Evolutionary conservation across 2,888 invertebrate genomes (phyloP).

Genomic region (Eubasilissa splendida): DNA sequence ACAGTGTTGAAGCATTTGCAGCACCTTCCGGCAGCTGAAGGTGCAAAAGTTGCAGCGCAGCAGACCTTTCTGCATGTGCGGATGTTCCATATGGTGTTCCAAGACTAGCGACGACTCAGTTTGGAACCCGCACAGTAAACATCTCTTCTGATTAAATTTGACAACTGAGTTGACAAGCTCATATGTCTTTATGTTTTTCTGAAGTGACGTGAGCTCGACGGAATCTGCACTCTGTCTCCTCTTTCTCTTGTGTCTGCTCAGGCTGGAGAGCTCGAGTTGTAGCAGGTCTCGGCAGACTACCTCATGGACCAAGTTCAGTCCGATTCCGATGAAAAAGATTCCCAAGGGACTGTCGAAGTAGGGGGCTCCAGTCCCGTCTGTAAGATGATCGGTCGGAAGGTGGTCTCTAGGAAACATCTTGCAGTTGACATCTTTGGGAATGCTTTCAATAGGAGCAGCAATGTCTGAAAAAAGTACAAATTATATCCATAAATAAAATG

Average conservation of each 20-base stretch:
- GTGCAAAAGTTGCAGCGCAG: background rate
- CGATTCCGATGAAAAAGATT: slow-evolving; percentile 9
- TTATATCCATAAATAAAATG: too few species aligned
- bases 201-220: background rate
- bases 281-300: background rate
- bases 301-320: slow-evolving; percentile 22
- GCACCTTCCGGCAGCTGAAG: background rate
- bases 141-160: background rate
- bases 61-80: background rate
- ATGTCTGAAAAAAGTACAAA: background rate
- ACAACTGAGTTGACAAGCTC: background rate
- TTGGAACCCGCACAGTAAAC: slow-evolving; percentile 5
- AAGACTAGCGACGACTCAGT: slow-evolving; percentile 16
- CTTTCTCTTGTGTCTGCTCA: background rate
- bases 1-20: background rate
- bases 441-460: background rate
- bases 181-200: background rate
- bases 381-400: too few species aligned
- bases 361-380: background rate
- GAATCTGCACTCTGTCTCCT: background rate
- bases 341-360: slow-evolving; percentile 13
- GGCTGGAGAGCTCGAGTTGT: background rate
- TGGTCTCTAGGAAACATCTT: background rate
- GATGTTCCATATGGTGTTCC: slow-evolving; percentile 18
- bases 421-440: background rate